Evolutionary conservation across 92 coral and sea anemone genomes (phyloP), one percentile per base, ranked within the genome.

Genomic region (Parazoanthus atlanticus): DNA sequence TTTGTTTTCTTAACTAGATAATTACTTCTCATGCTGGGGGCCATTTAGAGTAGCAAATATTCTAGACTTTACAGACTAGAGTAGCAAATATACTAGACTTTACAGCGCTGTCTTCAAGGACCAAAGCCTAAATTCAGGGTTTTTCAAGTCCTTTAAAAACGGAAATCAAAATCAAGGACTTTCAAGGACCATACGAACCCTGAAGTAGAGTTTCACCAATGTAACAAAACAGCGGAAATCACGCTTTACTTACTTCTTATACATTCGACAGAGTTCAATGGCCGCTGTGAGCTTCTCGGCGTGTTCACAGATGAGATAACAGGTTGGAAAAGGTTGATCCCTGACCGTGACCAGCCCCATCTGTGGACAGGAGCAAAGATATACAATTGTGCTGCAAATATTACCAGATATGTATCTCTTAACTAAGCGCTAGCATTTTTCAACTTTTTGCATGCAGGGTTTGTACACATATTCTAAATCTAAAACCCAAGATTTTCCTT

Each of bases 261-360:
- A 92, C 67, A 88, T 86, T 38, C 94, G 88, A 88, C 98, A 92
- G 70, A 97, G 76, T 1, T 98, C 97, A 29, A 93, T 90, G 70
- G 99, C 96, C 30, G 98, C 98, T 87, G 86, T 91, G 47, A 97
- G 90, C 89, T 97, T 95, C 81, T 97, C 99, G 1, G 98, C 98
- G 85, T 94, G 98, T 90, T 93, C 96, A 89, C 99, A 97, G 47
- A 97, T 76, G 43, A 93, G 76, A 90, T 93, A 93, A 69, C 96
- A 93, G 13, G 99, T 95, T 31, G 94, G 93, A 32, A 93, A 90
- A 3, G 91, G 84, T 70, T 89, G 91, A 16, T 92, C 95, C 49
- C 93, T 89, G 3, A 88, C 81, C 4, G 83, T 83, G 23, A 97
- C 86, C 52, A 91, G 88, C 58, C 90, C 86, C 75, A 97, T 94